Base-by-base conservation (phyloP, 2,888 invertebrate species). In the Abscondita cerata region DNA sequence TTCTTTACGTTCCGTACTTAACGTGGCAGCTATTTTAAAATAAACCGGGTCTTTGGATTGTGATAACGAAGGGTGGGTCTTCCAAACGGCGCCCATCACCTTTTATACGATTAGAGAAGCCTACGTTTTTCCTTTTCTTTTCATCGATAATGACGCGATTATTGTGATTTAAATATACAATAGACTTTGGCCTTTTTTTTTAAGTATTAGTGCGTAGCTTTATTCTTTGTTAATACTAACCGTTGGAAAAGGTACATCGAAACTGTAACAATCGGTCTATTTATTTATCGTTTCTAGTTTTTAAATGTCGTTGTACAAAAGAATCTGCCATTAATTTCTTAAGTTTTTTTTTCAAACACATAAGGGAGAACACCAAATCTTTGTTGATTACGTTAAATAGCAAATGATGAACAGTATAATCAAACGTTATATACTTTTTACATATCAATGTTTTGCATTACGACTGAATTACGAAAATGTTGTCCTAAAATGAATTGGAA, bases 281-380 rank as follows among this genome's bases (percentile, higher is more conserved):
- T 57, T 50, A 59, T 52, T 25, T 25, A n/a, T n/a, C n/a, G n/a
- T n/a, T n/a, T n/a, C n/a, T 25, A 25, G 6, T 25, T 25, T 25
- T 25, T n/a, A n/a, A n/a, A n/a, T n/a, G n/a, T 25, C 25, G 25
- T 25, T 25, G 25, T 25, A 25, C 25, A 25, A 62, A 48, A 36
- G 47, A 19, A 53, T 53, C 40, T 57, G 19, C 34, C 25, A 34
- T 51, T 31, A 9, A 16, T 44, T 44, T 19, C n/a, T n/a, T n/a
- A n/a, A n/a, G 44, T 44, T 52, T 60, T 56, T 56, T 36, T 55
- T 41, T 34, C 52, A 40, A 38, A 55, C 38, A 55, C 54, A 52
- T 63, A 59, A 63, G 63, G 63, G 56, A 52, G 47, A 63, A 63
- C 63, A 63, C 63, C 63, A 63, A 62, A 61, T 48, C 55, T 63